Evolutionary conservation across 2,797 vertebrate species (phyloP).

Genomic region (Pitangus sulphuratus): DNA sequence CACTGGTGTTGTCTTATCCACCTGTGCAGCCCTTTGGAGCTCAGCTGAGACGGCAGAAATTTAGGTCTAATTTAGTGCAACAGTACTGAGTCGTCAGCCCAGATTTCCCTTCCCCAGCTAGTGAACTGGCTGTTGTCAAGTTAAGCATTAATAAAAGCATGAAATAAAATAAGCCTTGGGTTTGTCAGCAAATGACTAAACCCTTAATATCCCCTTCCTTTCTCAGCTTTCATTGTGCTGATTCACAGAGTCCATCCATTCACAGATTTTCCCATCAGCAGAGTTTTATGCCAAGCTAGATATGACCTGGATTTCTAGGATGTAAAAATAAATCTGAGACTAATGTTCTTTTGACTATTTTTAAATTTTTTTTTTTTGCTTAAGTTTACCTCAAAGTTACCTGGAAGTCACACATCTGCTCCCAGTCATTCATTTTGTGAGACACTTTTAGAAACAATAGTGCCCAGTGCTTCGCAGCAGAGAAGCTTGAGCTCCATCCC

Average conservation of each 20-base stretch:
- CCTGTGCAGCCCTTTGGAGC: not conserved
- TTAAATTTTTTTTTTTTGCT: not conserved
- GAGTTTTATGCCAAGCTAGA: conserved; percentile 20
- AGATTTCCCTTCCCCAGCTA: not conserved
- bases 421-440: not conserved
- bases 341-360: not conserved
- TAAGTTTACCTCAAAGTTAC: not conserved
- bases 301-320: conserved; percentile 12
- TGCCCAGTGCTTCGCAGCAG: not conserved
- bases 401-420: not conserved
- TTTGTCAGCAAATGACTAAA: conserved; percentile 51
- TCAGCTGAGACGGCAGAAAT: not conserved
- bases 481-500: not conserved
- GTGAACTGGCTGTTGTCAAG: not conserved
- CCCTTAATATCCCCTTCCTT: conserved; percentile 27
- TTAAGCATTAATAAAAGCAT: not conserved
- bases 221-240: conserved; percentile 34
- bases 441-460: not conserved
- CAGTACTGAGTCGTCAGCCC: not conserved
- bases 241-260: conserved; percentile 23
- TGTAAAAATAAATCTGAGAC: not conserved
- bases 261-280: conserved; percentile 30
- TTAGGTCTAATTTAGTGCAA: not conserved
- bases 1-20: not conserved
- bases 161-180: not conserved